These are phyloP conservation scores for Piprites chloris DNA, from an alignment of 2,113 vertebrate genomes.

Conservation along the genomic window DNA sequence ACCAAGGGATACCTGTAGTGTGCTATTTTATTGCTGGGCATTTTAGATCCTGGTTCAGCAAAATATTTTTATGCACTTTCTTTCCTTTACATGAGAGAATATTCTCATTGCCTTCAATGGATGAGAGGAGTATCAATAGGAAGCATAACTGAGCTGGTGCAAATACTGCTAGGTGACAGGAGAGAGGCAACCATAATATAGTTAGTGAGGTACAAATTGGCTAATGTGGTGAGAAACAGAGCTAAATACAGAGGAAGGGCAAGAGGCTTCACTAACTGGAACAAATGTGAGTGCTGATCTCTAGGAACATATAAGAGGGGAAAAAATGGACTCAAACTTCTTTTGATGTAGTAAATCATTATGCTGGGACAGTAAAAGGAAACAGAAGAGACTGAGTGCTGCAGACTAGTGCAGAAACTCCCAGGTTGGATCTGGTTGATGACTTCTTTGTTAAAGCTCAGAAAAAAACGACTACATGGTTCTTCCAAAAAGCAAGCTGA, in stretches of 20 bases:
- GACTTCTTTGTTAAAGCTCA: neutral
- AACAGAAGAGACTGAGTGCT: neutral
- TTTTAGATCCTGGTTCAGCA: neutral
- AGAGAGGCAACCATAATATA: neutral
- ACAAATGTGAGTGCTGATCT: neutral
- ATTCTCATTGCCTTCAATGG: neutral
- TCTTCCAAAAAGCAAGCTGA: neutral
- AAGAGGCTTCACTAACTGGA: neutral
- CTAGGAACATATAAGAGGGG: neutral
- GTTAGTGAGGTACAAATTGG: constrained; percentile 39
- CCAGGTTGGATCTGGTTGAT: neutral
- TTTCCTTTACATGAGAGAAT: neutral
- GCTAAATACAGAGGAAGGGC: constrained; percentile 26
- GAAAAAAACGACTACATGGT: neutral
- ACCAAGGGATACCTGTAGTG: fast-evolving
- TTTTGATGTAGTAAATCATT: constrained; percentile 34
- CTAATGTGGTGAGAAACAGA: constrained; percentile 22
- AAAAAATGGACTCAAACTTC: neutral
- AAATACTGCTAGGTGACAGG: neutral
- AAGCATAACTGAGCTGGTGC: neutral
- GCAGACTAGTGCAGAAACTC: neutral
- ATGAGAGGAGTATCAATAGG: neutral
- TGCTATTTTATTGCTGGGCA: neutral
- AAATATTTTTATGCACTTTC: neutral
- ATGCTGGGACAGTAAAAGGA: neutral